Conservation (phyloP, 2,797 vertebrate genomes). For the Semaprochilodus insignis region DNA sequence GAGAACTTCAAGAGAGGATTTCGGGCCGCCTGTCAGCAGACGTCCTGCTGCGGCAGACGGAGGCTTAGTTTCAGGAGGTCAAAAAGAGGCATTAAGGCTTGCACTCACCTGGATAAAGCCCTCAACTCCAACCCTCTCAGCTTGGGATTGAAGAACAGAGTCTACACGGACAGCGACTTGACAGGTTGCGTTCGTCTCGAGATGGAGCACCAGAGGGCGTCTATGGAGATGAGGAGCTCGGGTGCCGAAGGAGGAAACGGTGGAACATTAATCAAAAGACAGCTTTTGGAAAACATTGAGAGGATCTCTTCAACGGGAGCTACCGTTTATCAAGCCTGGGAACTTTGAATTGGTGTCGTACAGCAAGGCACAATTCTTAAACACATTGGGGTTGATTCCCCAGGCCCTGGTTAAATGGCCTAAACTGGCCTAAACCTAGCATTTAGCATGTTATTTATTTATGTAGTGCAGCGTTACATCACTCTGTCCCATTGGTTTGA, state of each 20-base stretch:
- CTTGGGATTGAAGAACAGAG: slow-evolving; percentile 58
- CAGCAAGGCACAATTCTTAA: background rate
- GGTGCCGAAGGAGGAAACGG: slow-evolving; percentile 36
- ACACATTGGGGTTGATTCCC: background rate
- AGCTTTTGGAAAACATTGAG: slow-evolving; percentile 43
- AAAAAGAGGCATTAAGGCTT: slow-evolving; percentile 8
- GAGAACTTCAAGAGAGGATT: slow-evolving; percentile 68
- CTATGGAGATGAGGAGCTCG: slow-evolving; percentile 13
- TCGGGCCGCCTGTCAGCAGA: slow-evolving; percentile 51
- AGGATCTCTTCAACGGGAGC: slow-evolving; percentile 45
- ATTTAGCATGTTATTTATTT: too few species aligned
- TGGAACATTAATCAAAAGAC: slow-evolving; percentile 5
- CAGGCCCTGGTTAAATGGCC: background rate
- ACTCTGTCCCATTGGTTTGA: too few species aligned
- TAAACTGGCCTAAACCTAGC: too few species aligned
- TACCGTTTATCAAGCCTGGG: slow-evolving; percentile 58
- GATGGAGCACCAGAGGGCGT: slow-evolving; percentile 48
- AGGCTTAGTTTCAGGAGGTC: background rate
- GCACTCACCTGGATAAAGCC: slow-evolving; percentile 32
- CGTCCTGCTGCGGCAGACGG: slow-evolving; percentile 18
- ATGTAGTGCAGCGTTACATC: too few species aligned
- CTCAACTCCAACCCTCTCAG: slow-evolving; percentile 41
- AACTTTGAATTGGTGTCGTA: slow-evolving; percentile 32
- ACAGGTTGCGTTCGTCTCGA: slow-evolving; percentile 61
- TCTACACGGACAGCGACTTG: slow-evolving; percentile 59